Evolutionary conservation across 1,140 invertebrate genomes (phyloP).

Genomic region (Solen grandis): DNA sequence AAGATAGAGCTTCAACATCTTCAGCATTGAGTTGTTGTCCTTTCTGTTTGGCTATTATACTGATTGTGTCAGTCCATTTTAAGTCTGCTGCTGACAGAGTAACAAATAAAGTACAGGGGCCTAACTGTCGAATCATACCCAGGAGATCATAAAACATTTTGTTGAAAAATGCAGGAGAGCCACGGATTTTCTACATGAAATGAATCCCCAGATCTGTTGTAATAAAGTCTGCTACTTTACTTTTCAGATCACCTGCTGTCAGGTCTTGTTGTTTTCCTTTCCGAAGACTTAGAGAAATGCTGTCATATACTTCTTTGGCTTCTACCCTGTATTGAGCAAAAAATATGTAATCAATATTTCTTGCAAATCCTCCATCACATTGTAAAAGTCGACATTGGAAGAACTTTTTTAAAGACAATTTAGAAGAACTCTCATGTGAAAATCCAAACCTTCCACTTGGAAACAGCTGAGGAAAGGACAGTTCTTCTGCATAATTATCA

Average conservation of each 20-base stretch:
- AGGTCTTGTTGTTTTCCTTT: conserved; percentile 21
- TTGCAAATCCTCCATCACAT: conserved; percentile 14
- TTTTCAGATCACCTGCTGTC: conserved; percentile 1
- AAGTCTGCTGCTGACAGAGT: conserved; percentile 28
- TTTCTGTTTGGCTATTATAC: conserved; percentile 5
- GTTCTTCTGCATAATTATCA: conserved; percentile 1
- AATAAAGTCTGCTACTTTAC: neutral
- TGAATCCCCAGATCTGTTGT: conserved; percentile 18
- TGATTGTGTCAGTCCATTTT: conserved; percentile 15
- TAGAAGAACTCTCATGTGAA: neutral
- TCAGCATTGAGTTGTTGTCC: neutral
- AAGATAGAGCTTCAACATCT: conserved; percentile 12
- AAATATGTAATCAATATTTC: conserved; percentile 19
- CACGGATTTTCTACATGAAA: conserved; percentile 24
- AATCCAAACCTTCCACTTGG: conserved; percentile 10
- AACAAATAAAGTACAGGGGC: conserved; percentile 13
- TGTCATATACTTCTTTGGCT: too few species aligned
- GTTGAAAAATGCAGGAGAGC: conserved; percentile 25
- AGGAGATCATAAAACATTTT: conserved; percentile 26
- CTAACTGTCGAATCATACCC: too few species aligned
- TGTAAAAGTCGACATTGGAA: conserved; percentile 17
- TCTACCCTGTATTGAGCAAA: too few species aligned
- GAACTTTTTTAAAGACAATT: conserved; percentile 23
- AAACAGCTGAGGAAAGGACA: conserved; percentile 16
- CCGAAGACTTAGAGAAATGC: too few species aligned